These are phyloP conservation scores for Delia radicum DNA, from an alignment of 1,140 invertebrate species.

Conservation along the genomic window DNA sequence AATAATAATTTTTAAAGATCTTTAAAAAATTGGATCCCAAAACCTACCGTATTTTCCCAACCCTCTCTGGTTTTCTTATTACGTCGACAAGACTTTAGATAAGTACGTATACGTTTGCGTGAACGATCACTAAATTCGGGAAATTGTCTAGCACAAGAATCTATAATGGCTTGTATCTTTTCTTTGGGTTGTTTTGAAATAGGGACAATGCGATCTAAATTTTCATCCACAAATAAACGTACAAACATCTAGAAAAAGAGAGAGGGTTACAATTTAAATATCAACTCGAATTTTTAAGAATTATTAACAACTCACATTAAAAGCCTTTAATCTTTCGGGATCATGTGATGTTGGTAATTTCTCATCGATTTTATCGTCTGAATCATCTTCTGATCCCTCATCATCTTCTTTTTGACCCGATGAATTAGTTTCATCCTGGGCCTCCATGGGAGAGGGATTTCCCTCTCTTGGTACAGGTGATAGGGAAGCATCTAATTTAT, in stretches of 20 bases:
- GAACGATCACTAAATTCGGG: conserved; percentile 94
- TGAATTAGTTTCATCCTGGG: conserved; percentile 87
- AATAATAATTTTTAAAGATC: neutral
- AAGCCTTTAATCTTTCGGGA: conserved; percentile 93
- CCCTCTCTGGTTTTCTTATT: conserved; percentile 88
- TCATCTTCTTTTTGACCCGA: conserved; percentile 94
- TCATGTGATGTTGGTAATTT: conserved; percentile 73
- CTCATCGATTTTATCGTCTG: conserved; percentile 83
- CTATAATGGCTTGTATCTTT: conserved; percentile 96
- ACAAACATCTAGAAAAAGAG: conserved; percentile 87
- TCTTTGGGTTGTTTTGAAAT: conserved; percentile 97
- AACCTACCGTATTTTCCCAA: conserved; percentile 53
- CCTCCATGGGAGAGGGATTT: conserved; percentile 60
- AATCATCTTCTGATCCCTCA: conserved; percentile 87
- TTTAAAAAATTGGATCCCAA: neutral
- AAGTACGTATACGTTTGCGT: conserved; percentile 91
- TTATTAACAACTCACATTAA: conserved; percentile 76
- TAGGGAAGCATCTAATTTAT: conserved; percentile 47
- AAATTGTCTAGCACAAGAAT: conserved; percentile 94
- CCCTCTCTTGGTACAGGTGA: conserved; percentile 50
- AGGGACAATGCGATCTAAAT: conserved; percentile 92
- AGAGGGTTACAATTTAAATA: neutral
- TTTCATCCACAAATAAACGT: conserved; percentile 94
- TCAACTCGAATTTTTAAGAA: neutral
- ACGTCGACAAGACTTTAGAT: conserved; percentile 91